phyloP scores from a whole-genome alignment of 35 echinoderm and acorn worm species.

The Heliocidaris erythrogramma region DNA sequence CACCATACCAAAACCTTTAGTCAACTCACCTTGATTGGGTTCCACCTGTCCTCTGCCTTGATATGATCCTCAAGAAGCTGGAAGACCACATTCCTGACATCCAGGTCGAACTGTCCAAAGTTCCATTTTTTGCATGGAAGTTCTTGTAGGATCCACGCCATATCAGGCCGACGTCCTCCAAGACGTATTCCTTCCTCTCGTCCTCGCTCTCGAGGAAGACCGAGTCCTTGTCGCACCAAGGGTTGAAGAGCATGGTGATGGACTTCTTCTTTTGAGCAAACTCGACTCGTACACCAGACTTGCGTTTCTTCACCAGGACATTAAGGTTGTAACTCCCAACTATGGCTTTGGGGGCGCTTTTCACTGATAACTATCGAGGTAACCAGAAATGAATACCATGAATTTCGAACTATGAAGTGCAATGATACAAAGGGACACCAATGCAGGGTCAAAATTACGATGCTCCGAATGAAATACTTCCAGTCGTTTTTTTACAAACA shows the following conservation, averaged over 20 bases:
- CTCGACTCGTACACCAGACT: neutral
- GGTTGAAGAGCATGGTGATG: conserved; percentile 54
- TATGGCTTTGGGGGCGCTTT: conserved; percentile 1
- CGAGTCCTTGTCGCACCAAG: conserved; percentile 61
- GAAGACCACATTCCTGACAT: neutral
- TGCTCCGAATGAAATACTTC: no score
- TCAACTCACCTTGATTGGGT: neutral
- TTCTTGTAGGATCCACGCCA: conserved; percentile 62
- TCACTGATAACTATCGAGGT: neutral
- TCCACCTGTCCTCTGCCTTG: neutral
- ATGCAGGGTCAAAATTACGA: no score
- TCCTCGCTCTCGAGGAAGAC: conserved; percentile 63
- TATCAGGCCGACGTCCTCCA: conserved; percentile 70
- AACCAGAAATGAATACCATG: neutral
- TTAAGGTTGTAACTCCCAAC: neutral
- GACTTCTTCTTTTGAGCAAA: neutral
- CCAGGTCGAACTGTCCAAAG: conserved; percentile 73
- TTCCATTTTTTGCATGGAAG: conserved; percentile 58
- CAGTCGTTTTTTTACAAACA: no score
- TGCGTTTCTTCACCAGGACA: neutral
- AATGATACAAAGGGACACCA: no score
- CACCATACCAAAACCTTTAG: neutral
- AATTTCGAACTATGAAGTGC: no score
- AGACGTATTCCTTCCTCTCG: conserved; percentile 75
- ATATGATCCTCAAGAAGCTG: neutral